Evolutionary conservation across 2,888 invertebrate species (phyloP).

Genomic region (Ophion costatus): DNA sequence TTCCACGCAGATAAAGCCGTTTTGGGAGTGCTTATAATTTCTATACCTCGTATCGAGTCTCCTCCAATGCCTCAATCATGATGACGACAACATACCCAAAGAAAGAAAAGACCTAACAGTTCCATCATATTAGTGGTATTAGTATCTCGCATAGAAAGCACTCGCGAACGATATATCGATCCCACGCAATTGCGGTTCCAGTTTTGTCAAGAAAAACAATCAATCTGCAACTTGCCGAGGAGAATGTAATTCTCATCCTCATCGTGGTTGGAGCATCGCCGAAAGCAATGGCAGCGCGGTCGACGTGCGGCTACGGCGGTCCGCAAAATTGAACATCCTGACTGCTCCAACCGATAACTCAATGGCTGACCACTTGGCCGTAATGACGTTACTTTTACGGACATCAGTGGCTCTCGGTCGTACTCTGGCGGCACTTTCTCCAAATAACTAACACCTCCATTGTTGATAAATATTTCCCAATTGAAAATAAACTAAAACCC

Average conservation of each 20-base stretch:
- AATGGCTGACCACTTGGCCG: neutral
- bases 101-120: neutral
- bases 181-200: neutral
- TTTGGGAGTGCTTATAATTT: neutral
- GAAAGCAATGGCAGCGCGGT: neutral
- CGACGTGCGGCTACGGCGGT: neutral
- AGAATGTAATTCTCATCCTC: neutral
- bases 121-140: neutral
- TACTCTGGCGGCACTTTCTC: neutral
- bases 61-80: neutral
- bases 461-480: too few species aligned
- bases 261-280: neutral
- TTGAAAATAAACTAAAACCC: too few species aligned
- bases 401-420: neutral
- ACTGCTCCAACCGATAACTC: neutral
- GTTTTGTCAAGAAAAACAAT: neutral
- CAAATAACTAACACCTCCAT: too few species aligned
- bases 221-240: neutral
- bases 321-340: neutral
- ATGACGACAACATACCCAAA: neutral
- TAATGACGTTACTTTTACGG: constrained; percentile 1
- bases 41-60: neutral
- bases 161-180: neutral
- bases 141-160: too few species aligned
- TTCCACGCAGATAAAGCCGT: neutral